These are phyloP conservation scores for Thalassarche chlororhynchos DNA, from an alignment of 2,113 vertebrate genomes.

Conservation along the genomic window DNA sequence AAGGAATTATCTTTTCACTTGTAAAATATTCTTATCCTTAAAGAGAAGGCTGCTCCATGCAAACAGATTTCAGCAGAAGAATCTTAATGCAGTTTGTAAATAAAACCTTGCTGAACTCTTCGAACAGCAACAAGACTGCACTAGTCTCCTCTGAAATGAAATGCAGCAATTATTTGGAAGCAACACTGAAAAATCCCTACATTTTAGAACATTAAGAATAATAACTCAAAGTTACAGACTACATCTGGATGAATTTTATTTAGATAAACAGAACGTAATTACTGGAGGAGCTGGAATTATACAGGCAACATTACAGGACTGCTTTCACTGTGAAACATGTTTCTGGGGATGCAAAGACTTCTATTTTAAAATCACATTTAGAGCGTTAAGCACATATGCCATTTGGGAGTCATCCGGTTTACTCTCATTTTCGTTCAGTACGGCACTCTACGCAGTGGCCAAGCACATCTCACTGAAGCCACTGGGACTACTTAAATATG, in stretches of 20 bases:
- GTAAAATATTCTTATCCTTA: background rate
- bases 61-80: background rate
- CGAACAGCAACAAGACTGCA: background rate
- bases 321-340: background rate
- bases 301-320: background rate
- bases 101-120: background rate
- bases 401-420: background rate
- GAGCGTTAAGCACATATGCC: background rate
- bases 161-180: background rate
- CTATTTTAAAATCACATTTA: constrained; percentile 8
- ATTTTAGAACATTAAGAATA: background rate
- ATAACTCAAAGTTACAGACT: background rate
- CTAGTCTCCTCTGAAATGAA: background rate
- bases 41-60: background rate
- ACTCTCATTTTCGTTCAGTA: background rate
- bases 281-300: background rate
- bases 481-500: background rate
- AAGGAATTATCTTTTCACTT: constrained; percentile 4
- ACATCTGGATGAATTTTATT: constrained; percentile 25
- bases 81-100: constrained; percentile 2
- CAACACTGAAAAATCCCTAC: background rate
- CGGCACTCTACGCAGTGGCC: background rate
- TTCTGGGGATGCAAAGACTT: constrained; percentile 10
- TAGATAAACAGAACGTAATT: constrained; percentile 2
- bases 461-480: background rate